Base-by-base conservation (phyloP, 2,888 invertebrate genomes). In the Scelioninae gen. 1 region DNA sequence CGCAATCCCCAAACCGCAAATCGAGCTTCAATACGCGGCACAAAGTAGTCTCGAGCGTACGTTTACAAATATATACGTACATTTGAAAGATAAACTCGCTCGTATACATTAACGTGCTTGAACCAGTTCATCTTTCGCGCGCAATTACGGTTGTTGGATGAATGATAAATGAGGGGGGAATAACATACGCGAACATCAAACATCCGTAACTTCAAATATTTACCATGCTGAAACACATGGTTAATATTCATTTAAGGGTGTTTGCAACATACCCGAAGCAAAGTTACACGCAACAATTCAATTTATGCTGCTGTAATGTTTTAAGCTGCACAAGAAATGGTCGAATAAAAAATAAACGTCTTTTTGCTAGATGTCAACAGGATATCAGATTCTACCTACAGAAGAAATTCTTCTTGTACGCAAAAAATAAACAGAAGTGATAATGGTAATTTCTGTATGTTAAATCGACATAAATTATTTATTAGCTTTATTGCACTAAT, bases 61-160 rank as follows among this genome's bases (percentile, higher is more conserved):
- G 65, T 69, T 76, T 76, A 76, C 76, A 82, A 65, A 76, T 82
- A 76, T 82, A 76, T 76, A 71, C 47, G 53, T 76, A 71, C 47
- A 60, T 71, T 82, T 53, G 63, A 76, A 82, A 82, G 71, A 71
- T 82, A 71, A 82, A 82, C 81, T 76, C 69, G 65, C 71, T 49
- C 65, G 76, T 65, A 66, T 62, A 71, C 72, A 72, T 78, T 79
- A 83, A 83, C 65, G 62, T 72, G 49, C 79, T 75, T 79, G 83
- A 76, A 79, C 83, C 71, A 79, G 83, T 79, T 79, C 76, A 79
- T 83, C 79, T 79, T 83, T 83, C 75, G 79, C 75, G 53, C 76
- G 79, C 83, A 83, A 79, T 83, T 79, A 79, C 83, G 60, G 75
- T 56, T 66, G 75, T 75, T 76, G 69, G 47, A 65, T 82, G 78